Conservation (phyloP, 2,888 invertebrate species). For the Xanthorhoe spadicearia region DNA sequence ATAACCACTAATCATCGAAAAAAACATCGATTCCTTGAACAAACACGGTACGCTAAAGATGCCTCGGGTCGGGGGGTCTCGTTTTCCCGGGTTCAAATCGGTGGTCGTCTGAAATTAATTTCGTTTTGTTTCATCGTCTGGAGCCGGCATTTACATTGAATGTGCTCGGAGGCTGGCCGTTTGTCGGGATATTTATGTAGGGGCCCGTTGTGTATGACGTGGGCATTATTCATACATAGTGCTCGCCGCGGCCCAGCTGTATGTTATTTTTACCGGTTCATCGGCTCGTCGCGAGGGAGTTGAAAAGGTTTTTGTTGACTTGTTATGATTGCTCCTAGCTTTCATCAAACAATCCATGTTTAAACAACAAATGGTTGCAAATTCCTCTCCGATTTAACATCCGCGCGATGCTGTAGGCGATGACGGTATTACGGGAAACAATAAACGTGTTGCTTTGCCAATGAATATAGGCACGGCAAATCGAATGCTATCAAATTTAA, state of each 20-base stretch:
- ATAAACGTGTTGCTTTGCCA: conserved; percentile 45
- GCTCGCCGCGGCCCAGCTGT: conserved; percentile 71
- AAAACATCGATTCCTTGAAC: conserved; percentile 64
- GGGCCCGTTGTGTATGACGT: conserved; percentile 79
- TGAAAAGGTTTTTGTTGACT: conserved; percentile 52
- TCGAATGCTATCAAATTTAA: conserved; percentile 76
- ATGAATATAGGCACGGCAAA: conserved; percentile 51
- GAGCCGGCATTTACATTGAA: conserved; percentile 83
- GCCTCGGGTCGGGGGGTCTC: conserved; percentile 78
- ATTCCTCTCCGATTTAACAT: conserved; percentile 29
- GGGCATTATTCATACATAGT: conserved; percentile 81
- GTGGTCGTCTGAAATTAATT: conserved; percentile 82
- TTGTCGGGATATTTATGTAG: conserved; percentile 81
- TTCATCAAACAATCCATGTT: conserved; percentile 34
- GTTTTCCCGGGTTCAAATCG: conserved; percentile 70
- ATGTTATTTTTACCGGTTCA: conserved; percentile 80
- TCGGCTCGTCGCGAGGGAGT: conserved; percentile 64
- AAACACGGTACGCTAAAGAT: conserved; percentile 71
- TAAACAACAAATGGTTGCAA: conserved; percentile 27
- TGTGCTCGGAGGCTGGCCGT: conserved; percentile 80
- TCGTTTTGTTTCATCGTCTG: conserved; percentile 83
- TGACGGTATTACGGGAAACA: conserved; percentile 46
- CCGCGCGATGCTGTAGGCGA: conserved; percentile 46
- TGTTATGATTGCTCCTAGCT: conserved; percentile 39
- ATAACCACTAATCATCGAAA: conserved; percentile 72